Evolutionary conservation across 1,140 invertebrate genomes (phyloP), one percentile per base, ranked within the genome.

Genomic region (Eubasilissa regina): DNA sequence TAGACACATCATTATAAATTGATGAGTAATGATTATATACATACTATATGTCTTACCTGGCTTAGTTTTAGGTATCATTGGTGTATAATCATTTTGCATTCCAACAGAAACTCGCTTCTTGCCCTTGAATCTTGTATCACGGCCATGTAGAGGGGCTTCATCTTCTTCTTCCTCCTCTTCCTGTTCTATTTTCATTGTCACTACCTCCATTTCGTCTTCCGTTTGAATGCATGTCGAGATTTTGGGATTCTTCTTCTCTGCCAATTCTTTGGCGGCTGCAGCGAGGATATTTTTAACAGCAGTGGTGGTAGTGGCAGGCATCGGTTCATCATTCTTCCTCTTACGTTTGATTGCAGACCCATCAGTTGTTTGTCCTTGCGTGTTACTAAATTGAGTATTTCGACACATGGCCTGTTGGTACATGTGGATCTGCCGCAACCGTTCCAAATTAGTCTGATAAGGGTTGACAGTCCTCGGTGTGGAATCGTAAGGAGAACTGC

Each of bases 51-150:
- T 70, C 74, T 77, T 77, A 51, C 44, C 73, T 75, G 55, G 75
- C 35, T 81, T 83, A 74, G 19, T 78, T 77, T 81, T 83, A 7
- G 78, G 12, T 17, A 72, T 44, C 4, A 73, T 43, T 19, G 80
- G 68, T 17, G 81, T 19, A 45, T 75, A 81, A 17, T 83, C 77
- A 45, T 80, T 76, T n/a, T 75, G 47, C 53, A 84, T 84, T 45
- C 86, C 87, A 0, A 88, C 90, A 4, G 90, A 89, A 0, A 90
- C 87, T 43, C 91, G 86, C 80, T 92, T 91, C 82, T 91, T 91
- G 0, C 87, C 87, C 79, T 89, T 88, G 79, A 84, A 89, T 75
- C 87, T 83, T 0, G 86, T 89, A 45, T 89, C 87, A 0, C 87
- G 85, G 64, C 80, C 66, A 35, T 83, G 82, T 12, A 78, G 48